These are phyloP conservation scores for Falco concolor DNA, from an alignment of 2,797 vertebrate genomes.

Conservation along the genomic window DNA sequence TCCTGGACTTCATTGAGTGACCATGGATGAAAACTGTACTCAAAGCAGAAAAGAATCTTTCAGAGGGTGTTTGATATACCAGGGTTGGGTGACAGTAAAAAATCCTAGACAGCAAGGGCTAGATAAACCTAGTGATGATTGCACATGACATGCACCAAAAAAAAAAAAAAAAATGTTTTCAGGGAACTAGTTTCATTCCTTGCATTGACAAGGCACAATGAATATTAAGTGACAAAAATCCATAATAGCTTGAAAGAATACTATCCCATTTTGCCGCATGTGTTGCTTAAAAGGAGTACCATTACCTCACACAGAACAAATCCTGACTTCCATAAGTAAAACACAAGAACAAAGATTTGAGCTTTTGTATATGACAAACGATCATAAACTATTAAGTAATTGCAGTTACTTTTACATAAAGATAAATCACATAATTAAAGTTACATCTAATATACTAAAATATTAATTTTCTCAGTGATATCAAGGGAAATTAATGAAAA, in stretches of 20 bases:
- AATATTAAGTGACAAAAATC: neutral
- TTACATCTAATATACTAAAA: neutral
- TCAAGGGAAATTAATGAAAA: conserved; percentile 2
- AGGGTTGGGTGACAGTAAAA: neutral
- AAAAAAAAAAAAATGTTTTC: neutral
- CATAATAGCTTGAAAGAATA: neutral
- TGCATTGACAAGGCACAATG: neutral
- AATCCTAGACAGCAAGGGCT: neutral
- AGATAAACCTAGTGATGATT: neutral
- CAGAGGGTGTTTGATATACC: neutral
- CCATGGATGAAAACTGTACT: neutral
- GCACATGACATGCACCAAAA: neutral
- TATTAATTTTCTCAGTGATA: neutral
- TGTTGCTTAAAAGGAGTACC: neutral
- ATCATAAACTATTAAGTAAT: neutral
- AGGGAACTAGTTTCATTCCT: neutral
- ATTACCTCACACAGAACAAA: neutral
- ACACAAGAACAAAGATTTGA: neutral
- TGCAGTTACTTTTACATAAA: neutral
- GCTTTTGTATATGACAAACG: neutral
- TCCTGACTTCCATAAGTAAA: neutral
- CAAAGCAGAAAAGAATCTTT: neutral
- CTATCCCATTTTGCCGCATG: neutral
- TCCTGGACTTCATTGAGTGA: neutral
- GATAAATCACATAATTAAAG: conserved; percentile 11